Evolutionary conservation across 23 tunicate genomes (phyloP).

Genomic region (Diplosoma virens): DNA sequence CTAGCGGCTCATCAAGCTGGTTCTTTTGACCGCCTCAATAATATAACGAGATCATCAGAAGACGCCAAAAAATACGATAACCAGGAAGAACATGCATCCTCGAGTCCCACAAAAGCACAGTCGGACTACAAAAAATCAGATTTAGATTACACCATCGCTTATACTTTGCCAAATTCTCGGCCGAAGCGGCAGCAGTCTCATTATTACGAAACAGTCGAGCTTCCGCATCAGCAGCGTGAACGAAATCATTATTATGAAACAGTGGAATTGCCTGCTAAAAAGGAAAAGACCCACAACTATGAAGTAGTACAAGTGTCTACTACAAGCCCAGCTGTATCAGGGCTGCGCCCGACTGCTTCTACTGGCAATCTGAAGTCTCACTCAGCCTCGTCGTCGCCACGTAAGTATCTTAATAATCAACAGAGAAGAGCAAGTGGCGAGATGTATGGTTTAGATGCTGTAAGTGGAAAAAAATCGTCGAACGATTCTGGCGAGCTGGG

Average conservation of each 20-base stretch:
- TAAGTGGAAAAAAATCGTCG: too few relatives aligned
- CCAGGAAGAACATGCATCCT: neutral
- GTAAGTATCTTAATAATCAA: neutral
- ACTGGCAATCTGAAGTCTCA: neutral
- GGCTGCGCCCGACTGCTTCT: neutral
- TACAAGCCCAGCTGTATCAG: neutral
- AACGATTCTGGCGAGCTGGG: too few relatives aligned
- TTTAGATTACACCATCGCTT: neutral
- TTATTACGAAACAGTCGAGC: too few relatives aligned
- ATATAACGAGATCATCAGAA: neutral
- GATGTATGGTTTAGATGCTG: too few relatives aligned
- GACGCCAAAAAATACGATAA: neutral
- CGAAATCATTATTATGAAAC: slow-evolving; percentile 5
- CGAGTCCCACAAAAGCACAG: neutral
- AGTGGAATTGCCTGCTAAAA: neutral
- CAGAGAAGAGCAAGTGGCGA: too few relatives aligned
- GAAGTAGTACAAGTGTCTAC: neutral
- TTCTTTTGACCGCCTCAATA: slow-evolving; percentile 3
- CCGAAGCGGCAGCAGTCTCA: neutral
- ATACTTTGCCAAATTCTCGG: neutral
- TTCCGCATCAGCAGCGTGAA: too few relatives aligned
- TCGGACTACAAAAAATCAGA: neutral
- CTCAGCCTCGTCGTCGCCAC: neutral
- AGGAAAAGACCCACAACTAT: neutral
- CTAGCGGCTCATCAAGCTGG: neutral